Conservation (phyloP, 2,113 vertebrate species). For the Oceanodroma tethys region DNA sequence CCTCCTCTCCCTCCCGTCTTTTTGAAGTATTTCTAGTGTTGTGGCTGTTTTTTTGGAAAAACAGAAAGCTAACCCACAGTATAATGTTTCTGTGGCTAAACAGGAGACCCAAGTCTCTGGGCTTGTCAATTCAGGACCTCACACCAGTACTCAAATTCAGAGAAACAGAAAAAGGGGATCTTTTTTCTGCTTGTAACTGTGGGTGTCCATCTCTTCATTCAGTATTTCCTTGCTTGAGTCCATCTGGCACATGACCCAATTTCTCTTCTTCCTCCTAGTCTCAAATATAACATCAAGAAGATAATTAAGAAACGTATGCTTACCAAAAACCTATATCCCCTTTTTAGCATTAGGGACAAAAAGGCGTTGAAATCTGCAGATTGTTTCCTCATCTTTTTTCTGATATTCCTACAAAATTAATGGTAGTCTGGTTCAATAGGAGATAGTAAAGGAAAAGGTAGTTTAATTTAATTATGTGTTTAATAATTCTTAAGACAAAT, state of each 20-base stretch:
- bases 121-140: conserved; percentile 4
- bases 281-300: not conserved
- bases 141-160: not conserved
- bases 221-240: not conserved
- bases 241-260: not conserved
- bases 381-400: not conserved
- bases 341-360: not conserved
- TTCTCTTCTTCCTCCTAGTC: not conserved
- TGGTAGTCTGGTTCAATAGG: not conserved
- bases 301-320: not conserved
- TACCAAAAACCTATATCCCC: not conserved
- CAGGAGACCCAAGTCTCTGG: not conserved
- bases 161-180: not conserved
- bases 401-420: not conserved
- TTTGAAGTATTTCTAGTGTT: not conserved
- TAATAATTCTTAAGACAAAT: not conserved
- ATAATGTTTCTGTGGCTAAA: conserved; percentile 3
- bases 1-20: accelerated
- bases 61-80: not conserved
- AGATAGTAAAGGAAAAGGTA: not conserved
- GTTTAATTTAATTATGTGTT: not conserved
- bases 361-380: not conserved
- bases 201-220: not conserved
- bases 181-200: not conserved
- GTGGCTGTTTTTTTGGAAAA: not conserved